Evolutionary conservation across 2,113 vertebrate species (phyloP), one percentile per base, ranked within the genome.

Genomic region (Leptodactylus fuscus): DNA sequence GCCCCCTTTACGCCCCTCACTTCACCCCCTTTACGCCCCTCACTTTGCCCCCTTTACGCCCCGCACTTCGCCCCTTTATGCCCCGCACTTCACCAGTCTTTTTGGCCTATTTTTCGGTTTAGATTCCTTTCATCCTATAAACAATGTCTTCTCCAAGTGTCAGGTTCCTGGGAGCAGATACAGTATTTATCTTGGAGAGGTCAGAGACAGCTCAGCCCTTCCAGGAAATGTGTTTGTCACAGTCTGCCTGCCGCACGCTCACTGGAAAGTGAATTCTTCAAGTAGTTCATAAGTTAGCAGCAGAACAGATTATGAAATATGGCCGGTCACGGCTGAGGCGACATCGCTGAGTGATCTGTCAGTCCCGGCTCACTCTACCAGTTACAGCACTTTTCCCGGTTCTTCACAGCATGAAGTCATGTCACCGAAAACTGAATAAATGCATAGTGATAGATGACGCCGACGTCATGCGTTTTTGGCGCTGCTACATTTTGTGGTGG

Each of bases 171-270:
- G 10, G 10, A 51, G 32, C 44, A 71, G 44, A 48, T 24, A n/a
- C n/a, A n/a, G n/a, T n/a, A 27, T 82, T 70, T 53, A 22, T 71
- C 65, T 82, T 29, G 29, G 44, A 70, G 49, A 70, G 81, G 29
- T 71, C 67, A 27, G 22, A 69, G 34, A 69, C 32, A 38, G 46
- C 29, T 71, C 46, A 16, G 8, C 11, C 6, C 27, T 81, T 34
- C 65, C 32, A 36, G 65, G 22, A 71, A 70, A 67, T 6, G 62
- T 32, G 29, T 36, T 49, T 13, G 44, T 29, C 41, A 58, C 38
- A 51, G n/a, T 82, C 65, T 16, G 29, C 29, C 46, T 38, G 62
- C 65, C 9, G 9, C 32, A 29, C 65, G 44, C 67, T 49, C 18
- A 22, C 62, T 32, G 29, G 7, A 67, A 60, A 81, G 41, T 48